Percentiles rank a stretch among this genome's conserved stretches.
phyloP scores from a whole-genome alignment of 2,113 vertebrate species.

The Leiothrix lutea region DNA sequence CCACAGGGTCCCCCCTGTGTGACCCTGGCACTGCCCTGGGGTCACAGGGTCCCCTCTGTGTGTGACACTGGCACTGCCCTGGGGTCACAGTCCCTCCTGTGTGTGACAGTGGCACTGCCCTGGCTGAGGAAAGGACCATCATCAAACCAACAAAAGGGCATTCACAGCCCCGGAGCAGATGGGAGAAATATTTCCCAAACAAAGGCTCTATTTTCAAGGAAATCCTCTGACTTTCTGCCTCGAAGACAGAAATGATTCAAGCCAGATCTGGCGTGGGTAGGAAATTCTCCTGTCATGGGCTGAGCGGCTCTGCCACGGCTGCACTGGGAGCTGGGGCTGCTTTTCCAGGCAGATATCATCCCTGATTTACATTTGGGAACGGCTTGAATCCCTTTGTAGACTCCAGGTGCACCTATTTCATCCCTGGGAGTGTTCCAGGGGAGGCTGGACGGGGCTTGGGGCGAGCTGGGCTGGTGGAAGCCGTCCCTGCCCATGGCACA shows the following conservation, averaged over 20 bases:
- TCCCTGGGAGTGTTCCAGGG: neutral
- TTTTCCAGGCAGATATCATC: neutral
- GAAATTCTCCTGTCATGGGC: neutral
- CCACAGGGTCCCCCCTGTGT: no score
- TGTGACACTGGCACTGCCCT: neutral
- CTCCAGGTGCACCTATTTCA: neutral
- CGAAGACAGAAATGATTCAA: neutral
- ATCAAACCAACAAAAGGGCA: neutral
- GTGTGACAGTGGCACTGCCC: neutral
- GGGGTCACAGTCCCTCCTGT: no score
- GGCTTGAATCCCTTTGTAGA: neutral
- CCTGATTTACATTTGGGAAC: neutral
- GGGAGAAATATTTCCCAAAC: neutral
- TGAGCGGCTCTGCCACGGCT: neutral
- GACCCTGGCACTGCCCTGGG: neutral
- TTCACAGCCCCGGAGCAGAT: neutral
- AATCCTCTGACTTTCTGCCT: neutral
- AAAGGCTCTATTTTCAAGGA: constrained; percentile 43
- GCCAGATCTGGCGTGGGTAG: neutral
- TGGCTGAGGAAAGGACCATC: neutral
- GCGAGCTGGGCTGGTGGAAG: neutral
- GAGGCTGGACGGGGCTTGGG: neutral
- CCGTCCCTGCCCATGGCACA: neutral
- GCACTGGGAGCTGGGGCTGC: neutral
- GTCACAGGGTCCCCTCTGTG: no score